Base-by-base conservation (phyloP, 2,113 vertebrate genomes). In the Dasyprocta punctata region DNA sequence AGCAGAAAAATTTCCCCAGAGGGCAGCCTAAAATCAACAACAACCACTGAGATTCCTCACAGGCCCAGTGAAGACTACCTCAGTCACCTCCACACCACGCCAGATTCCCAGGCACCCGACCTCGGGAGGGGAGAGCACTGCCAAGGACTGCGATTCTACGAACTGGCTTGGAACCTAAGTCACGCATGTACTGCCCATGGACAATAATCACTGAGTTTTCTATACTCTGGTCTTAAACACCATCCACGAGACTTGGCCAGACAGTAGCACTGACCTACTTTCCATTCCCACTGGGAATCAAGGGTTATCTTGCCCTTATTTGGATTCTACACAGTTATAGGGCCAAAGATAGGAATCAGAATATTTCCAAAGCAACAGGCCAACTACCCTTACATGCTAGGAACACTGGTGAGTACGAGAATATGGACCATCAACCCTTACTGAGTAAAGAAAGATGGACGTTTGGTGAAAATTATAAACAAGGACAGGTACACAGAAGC, bases 211-310 rank as follows among this genome's bases (percentile, higher is more conserved):
- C 61, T 75, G 63, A 78, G 41, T 93, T 96, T 89, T 90, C 93
- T 84, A 87, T 60, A 94, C 61, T 98, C 88, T 78, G 75, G 71
- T 77, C 94, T 96, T 96, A 96, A 97, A 95, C 84, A 90, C 60
- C 69, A 97, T 75, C 83, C 80, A 82, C 1, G 6, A 95, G 75
- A 80, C 54, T 92, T 95, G 87, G 86, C 56, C 65, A 84, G 86
- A 83, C 56, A 95, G 90, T 54, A 87, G 97, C 65, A 92, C 77
- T 97, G 96, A 98, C 98, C 97, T 98, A 97, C 96, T 98, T 97
- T 96, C 90, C 17, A 86, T 60, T 52, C 60, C 49, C 92, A 90
- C 77, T 92, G 93, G 88, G 92, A 97, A 97, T 83, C 94, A 71
- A 67, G 77, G 95, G 95, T 96, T 97, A 97, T 95, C 83, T 92